These are phyloP conservation scores for Oreocharis arfaki DNA, from an alignment of 2,113 vertebrate species.

Conservation along the genomic window DNA sequence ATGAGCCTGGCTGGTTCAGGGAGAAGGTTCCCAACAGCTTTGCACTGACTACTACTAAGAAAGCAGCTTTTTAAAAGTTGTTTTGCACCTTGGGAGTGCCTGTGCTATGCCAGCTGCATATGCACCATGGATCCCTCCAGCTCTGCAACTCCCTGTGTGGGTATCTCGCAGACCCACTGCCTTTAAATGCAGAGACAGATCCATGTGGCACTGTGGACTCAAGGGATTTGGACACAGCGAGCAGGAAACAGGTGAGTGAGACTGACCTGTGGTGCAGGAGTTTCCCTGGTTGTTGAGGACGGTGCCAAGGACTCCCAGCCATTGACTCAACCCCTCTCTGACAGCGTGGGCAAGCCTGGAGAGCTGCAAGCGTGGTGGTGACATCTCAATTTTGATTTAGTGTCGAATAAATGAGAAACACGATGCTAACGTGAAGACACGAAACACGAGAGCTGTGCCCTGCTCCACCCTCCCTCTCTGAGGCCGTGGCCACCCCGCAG, in stretches of 20 bases:
- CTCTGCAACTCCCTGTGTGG: neutral
- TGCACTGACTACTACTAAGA: neutral
- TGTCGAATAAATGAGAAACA: neutral
- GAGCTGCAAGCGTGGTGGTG: accelerated
- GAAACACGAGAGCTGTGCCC: neutral
- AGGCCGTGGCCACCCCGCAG: accelerated
- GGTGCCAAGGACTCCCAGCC: neutral
- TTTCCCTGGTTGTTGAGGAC: neutral
- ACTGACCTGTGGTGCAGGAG: accelerated
- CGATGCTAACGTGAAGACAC: no score
- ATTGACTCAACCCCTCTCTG: neutral
- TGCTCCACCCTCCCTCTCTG: neutral
- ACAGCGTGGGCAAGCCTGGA: neutral
- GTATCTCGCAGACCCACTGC: neutral
- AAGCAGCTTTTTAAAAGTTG: neutral
- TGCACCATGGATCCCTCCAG: neutral
- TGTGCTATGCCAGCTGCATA: neutral
- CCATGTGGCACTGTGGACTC: accelerated
- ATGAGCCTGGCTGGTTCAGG: neutral
- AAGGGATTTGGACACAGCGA: neutral
- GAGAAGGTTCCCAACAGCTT: neutral
- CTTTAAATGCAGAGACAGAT: neutral
- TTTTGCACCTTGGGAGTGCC: neutral
- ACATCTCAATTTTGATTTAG: neutral
- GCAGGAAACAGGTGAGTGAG: neutral